Evolutionary conservation across 1,140 invertebrate genomes (phyloP).

Genomic region (Hyphantria cunea): DNA sequence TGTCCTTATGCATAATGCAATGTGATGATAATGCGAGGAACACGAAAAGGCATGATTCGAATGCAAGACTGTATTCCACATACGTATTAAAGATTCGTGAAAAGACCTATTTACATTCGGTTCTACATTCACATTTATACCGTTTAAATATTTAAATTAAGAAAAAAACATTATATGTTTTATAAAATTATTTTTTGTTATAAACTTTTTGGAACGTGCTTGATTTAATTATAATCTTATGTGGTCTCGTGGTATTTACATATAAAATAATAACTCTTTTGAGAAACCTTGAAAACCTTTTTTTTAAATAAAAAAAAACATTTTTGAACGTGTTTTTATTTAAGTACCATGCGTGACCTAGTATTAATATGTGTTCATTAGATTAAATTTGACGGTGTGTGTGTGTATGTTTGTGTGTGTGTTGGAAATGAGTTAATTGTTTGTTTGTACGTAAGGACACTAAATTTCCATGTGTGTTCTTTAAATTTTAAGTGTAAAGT

Average conservation of each 20-base stretch:
- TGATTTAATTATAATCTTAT: too few species aligned
- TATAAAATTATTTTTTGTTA: too few species aligned
- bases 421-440: slow-evolving; percentile 15
- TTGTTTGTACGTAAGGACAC: neutral
- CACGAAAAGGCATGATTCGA: slow-evolving; percentile 39
- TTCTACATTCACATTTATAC: too few species aligned
- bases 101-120: too few species aligned
- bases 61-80: neutral
- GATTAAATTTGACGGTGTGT: slow-evolving; percentile 8
- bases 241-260: too few species aligned
- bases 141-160: too few species aligned
- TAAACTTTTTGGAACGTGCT: too few species aligned
- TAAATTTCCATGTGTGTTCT: slow-evolving; percentile 21
- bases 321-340: too few species aligned
- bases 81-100: neutral
- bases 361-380: slow-evolving; percentile 31
- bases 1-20: slow-evolving; percentile 65
- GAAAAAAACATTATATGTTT: too few species aligned
- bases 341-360: slow-evolving; percentile 5
- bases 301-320: neutral
- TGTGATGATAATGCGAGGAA: slow-evolving; percentile 42
- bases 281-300: neutral
- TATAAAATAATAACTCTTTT: too few species aligned
- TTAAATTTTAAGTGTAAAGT: slow-evolving; percentile 14
- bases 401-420: slow-evolving; percentile 21